Base-by-base conservation (phyloP, 1,140 invertebrate species). In the Pygmarrhopalites habei region DNA sequence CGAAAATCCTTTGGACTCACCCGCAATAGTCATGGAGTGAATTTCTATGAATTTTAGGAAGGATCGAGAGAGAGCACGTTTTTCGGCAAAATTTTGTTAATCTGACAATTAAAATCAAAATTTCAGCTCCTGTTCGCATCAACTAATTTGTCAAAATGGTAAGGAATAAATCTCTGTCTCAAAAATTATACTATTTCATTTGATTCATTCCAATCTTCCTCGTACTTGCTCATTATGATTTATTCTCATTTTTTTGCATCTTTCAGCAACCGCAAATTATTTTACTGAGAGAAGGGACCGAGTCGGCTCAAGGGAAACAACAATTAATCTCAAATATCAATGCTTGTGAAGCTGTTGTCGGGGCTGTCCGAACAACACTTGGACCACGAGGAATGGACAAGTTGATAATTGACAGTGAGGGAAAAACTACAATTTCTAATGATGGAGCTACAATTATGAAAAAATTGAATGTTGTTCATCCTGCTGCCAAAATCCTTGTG, bases 331-430 rank as follows among this genome's bases (percentile, higher is more conserved):
- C 92, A 46, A 99, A 99, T 77, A 99, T 99, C 77, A 98, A 93
- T 86, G 97, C 97, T n/a, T 99, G 97, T 76, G 89, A 94, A 78
- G 82, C 87, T 14, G 87, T 99, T 47, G 91, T 92, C 21, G 96
- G 99, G 82, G 90, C 94, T 57, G 89, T 94, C 30, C 82, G 94
- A 46, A 98, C 97, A 19, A 99, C 97, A 2, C 79, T 99, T 12
- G 97, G 97, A 62, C 97, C 97, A 47, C 83, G 96, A 32, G 97
- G 97, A 35, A 97, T 99, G 95, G 97, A 99, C 77, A 99, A 99
- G 77, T 81, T 99, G 25, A 97, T 99, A 72, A 93, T 99, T 1
- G 87, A 95, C 75, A 78, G 81, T 60, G 83, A 83, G 69, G 88
- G 92, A 2, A 92, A 92, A 76, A 86, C 92, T 0, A 95, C 94